Base-by-base conservation (phyloP, 1,140 invertebrate species). In the Drosophila azteca region DNA sequence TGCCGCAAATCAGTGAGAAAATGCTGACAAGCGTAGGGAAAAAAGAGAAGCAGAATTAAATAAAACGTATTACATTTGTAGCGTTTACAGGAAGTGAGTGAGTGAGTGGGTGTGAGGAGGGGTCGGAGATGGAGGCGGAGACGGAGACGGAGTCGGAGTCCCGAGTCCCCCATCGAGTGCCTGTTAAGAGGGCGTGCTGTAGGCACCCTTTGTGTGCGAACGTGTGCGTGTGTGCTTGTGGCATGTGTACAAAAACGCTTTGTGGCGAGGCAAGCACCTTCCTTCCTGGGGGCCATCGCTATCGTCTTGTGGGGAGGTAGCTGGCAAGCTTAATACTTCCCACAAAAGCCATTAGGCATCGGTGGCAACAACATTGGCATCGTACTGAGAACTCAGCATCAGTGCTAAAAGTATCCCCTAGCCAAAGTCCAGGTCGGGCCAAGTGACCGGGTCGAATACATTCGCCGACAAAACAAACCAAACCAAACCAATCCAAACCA, bases 41-140 rank as follows among this genome's bases (percentile, higher is more conserved):
- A 70, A 46, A 54, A 60, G 61, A 57, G 68, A 59, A 59, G 61
- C 46, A 65, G 51, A 35, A 74, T 87, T 87, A 87, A 88, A 87
- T 87, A 87, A 87, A 87, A 88, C 83, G 83, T 87, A 81, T 87
- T 88, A 88, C 76, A 88, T 88, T 88, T 88, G 79, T 89, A 76
- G 75, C 82, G 73, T 78, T 78, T 72, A 69, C 74, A 80, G 77
- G 68, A 87, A 81, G 72, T 65, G 59, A 51, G 66, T 8, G 59
- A 51, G 66, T 8, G 31, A 31, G 8, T 24, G 31, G 8, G 31
- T 52, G 67, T 62, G 51, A 53, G 15, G 46, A n/a, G n/a, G n/a
- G 50, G 48, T n/a, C 11, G 7, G 3, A 24, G 24, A 3, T 4
- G 22, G 4, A 2, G 2, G 2, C 22, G 22, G 22, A 24, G 22